phyloP scores from a whole-genome alignment of 2,797 vertebrate genomes.

The Hyperoplus immaculatus region DNA sequence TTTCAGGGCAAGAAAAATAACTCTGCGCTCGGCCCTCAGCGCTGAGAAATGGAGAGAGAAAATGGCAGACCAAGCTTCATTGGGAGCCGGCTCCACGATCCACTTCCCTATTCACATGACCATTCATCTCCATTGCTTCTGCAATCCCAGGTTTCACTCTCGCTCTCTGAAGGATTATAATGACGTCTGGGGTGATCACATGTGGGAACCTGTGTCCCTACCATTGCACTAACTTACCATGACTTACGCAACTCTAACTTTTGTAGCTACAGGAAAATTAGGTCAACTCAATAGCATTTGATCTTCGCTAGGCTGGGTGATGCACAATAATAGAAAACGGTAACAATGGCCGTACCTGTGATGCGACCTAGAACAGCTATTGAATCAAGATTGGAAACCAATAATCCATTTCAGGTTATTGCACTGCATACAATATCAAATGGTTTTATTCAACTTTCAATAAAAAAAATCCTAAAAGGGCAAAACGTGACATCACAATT shows the following conservation, averaged over 20 bases:
- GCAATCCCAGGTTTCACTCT: conserved; percentile 65
- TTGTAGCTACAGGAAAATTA: conserved; percentile 40
- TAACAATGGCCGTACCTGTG: conserved; percentile 43
- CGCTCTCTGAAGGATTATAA: conserved; percentile 67
- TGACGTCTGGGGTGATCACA: conserved; percentile 67
- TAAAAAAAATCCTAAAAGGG: conserved; percentile 4
- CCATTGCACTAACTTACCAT: conserved; percentile 27
- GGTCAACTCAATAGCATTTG: conserved; percentile 49
- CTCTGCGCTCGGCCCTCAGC: conserved; percentile 61
- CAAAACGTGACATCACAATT: conserved; percentile 18
- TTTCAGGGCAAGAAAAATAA: conserved; percentile 87
- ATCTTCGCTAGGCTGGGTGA: conserved; percentile 35
- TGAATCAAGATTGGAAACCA: conserved; percentile 27
- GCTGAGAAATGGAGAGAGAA: conserved; percentile 66
- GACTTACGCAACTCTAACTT: conserved; percentile 40
- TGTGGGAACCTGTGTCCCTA: conserved; percentile 51
- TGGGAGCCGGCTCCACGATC: conserved; percentile 59
- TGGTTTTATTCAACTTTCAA: conserved; percentile 20
- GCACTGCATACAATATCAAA: conserved; percentile 23
- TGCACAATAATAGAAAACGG: conserved; percentile 34
- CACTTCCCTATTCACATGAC: conserved; percentile 67
- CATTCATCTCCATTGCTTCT: conserved; percentile 79
- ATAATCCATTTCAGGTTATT: conserved; percentile 45
- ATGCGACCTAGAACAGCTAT: conserved; percentile 9
- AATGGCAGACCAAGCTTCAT: conserved; percentile 63